Base-by-base conservation (phyloP, 2,888 invertebrate genomes). In the Andrena minutula region DNA sequence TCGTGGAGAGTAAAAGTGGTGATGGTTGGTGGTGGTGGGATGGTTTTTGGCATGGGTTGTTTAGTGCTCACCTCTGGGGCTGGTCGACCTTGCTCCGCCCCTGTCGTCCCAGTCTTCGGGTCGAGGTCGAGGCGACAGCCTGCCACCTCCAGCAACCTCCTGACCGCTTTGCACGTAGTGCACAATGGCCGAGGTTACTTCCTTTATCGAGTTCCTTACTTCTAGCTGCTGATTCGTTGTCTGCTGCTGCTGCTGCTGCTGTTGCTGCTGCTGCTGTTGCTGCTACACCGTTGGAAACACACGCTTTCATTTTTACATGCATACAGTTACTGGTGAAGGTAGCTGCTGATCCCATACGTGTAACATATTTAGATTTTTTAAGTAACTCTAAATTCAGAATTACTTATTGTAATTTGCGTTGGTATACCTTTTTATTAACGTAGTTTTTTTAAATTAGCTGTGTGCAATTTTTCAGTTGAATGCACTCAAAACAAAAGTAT, bases 141-240 rank as follows among this genome's bases (percentile, higher is more conserved):
- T 91, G 84, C 93, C 93, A 84, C 91, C 91, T 82, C 90, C 91
- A 84, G 90, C 92, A 87, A 93, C 94, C 89, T 94, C 94, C 88
- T 93, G 94, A 87, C 94, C 94, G 89, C 94, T 95, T 85, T 95
- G 95, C 82, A 98, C 98, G 95, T 98, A 98, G 94, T 98, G 98
- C 74, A 98, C 98, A 90, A 98, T 98, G 65, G 98, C 98, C 89
- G 98, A 98, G 85, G 98, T 98, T 87, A 98, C 98, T 94, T 98
- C 98, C 94, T 98, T 98, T 93, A 98, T 98, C 77, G 97, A 98
- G 84, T 97, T 96, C 93, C 94, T 92, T 88, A 94, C 94, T 88
- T 94, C 94, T 88, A 92, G 90, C 87, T 93, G 93, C 87, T 94
- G 94, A 90, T 93, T 93, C 92, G 93, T 92, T 90, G 93, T 91